These are phyloP conservation scores for Alca torda DNA, from an alignment of 2,797 vertebrate genomes.

Conservation along the genomic window DNA sequence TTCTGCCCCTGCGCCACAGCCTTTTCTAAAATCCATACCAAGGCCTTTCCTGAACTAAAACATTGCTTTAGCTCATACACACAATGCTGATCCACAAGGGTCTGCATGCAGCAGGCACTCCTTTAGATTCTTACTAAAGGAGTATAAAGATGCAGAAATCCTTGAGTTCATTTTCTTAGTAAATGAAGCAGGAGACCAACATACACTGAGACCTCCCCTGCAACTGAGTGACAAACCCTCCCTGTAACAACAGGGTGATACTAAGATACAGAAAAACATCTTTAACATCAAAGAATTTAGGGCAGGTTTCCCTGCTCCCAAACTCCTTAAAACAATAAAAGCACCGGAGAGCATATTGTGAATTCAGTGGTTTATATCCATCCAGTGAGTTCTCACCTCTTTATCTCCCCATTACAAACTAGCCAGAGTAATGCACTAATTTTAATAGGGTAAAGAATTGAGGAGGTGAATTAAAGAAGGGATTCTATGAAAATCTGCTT, in stretches of 20 bases:
- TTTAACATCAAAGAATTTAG: not conserved
- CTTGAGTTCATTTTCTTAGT: not conserved
- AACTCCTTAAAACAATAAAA: not conserved
- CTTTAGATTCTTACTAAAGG: not conserved
- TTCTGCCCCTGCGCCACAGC: not conserved
- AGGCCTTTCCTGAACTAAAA: not conserved
- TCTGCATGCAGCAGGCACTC: not conserved
- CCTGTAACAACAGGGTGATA: not conserved
- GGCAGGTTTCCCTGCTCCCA: not conserved
- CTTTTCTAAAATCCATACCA: not conserved
- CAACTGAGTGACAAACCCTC: not conserved
- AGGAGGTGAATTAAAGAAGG: not conserved
- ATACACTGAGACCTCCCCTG: not conserved
- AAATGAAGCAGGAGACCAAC: not conserved
- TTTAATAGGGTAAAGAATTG: not conserved
- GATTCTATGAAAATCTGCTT: not conserved
- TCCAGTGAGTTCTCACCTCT: not conserved
- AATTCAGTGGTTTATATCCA: not conserved
- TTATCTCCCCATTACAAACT: not conserved
- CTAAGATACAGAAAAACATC: not conserved
- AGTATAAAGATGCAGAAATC: not conserved
- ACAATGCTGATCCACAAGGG: not conserved
- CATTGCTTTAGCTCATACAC: rapidly evolving
- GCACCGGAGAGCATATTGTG: not conserved
- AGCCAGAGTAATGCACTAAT: not conserved